These are phyloP conservation scores for Euspilapteryx auroguttella DNA, from an alignment of 2,888 invertebrate genomes.

Conservation along the genomic window DNA sequence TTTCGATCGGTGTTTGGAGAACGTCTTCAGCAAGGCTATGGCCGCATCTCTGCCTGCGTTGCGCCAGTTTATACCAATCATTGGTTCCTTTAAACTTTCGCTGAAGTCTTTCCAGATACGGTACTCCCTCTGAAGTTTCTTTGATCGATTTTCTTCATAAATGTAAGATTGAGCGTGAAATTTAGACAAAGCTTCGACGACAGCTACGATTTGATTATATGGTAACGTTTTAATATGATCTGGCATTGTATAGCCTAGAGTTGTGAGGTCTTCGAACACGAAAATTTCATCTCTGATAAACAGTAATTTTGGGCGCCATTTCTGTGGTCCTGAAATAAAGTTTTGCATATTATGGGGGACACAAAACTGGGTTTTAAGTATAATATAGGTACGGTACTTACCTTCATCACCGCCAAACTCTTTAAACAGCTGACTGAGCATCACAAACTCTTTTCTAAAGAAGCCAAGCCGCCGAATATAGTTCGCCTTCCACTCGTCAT, in stretches of 20 bases:
- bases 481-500: conserved; percentile 40
- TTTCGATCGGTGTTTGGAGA: conserved; percentile 24
- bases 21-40: conserved; percentile 28
- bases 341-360: background rate
- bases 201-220: conserved; percentile 31
- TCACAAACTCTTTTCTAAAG: conserved; percentile 32
- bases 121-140: conserved; percentile 23
- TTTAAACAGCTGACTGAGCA: conserved; percentile 28
- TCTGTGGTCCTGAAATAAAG: conserved; percentile 16
- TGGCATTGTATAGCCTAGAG: conserved; percentile 30
- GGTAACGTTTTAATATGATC: conserved; percentile 19
- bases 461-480: conserved; percentile 26
- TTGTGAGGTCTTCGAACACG: conserved; percentile 38
- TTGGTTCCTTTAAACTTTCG: conserved; percentile 24
- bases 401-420: conserved; percentile 23
- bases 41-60: conserved; percentile 32
- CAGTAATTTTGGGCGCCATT: conserved; percentile 30
- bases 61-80: conserved; percentile 21
- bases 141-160: conserved; percentile 38
- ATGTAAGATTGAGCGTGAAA: conserved; percentile 53
- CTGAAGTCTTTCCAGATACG: conserved; percentile 35
- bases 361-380: too few species aligned
- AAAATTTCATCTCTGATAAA: conserved; percentile 27
- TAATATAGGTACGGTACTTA: conserved; percentile 13
- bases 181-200: conserved; percentile 37